Conservation (phyloP, 2,797 vertebrate genomes). For the Sparus aurata region DNA sequence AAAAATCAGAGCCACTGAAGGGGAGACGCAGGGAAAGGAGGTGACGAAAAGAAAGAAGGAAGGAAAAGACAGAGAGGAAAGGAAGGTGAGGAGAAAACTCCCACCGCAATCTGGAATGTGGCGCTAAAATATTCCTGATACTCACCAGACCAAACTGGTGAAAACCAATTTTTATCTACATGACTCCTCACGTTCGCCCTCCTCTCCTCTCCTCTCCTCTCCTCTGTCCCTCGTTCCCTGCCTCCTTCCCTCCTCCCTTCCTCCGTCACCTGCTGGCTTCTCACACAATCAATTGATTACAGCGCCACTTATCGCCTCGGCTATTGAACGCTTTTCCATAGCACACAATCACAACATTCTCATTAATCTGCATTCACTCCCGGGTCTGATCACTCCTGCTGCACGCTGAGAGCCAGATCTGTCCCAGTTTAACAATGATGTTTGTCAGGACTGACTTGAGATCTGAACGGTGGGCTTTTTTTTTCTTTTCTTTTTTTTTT, state of each 20-base stretch:
- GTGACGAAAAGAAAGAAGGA: neutral
- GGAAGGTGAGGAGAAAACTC: neutral
- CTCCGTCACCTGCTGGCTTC: constrained; percentile 70
- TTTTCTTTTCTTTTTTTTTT: neutral
- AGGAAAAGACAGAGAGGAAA: neutral
- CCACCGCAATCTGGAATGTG: neutral
- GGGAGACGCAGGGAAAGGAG: neutral
- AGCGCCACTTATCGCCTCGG: constrained; percentile 57
- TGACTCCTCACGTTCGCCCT: constrained; percentile 33
- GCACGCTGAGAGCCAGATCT: neutral
- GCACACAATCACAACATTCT: constrained; percentile 62
- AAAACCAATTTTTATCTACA: constrained; percentile 42
- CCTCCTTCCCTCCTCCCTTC: constrained; percentile 11
- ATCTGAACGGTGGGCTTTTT: neutral
- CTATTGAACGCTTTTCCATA: constrained; percentile 45
- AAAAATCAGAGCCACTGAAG: neutral
- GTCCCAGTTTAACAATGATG: constrained; percentile 4
- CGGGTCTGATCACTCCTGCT: constrained; percentile 23
- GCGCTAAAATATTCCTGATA: constrained; percentile 4
- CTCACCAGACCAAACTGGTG: constrained; percentile 40
- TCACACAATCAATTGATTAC: constrained; percentile 77
- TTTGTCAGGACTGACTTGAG: neutral
- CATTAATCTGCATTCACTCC: constrained; percentile 51
- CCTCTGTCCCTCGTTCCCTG: constrained; percentile 4
- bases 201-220: constrained; percentile 16